A percentile compares a stretch with the other conserved stretches of the same genome.
phyloP scores from a whole-genome alignment of 23 tunicate genomes.

The Aplidium turbinatum region DNA sequence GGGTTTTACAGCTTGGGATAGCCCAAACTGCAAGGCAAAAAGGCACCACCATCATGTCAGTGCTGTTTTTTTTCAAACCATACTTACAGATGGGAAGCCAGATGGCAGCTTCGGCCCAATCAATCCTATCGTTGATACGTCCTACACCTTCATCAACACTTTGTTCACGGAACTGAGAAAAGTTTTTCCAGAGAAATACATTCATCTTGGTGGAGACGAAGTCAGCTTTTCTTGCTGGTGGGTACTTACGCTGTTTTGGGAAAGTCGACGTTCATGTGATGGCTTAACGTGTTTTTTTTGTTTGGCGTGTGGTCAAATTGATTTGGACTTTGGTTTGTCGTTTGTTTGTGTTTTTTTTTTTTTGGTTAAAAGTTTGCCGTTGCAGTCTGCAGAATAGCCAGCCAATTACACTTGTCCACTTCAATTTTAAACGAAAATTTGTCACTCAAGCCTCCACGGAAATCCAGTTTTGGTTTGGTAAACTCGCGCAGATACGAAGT shows the following conservation, averaged over 20 bases:
- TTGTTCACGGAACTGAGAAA: slow-evolving; percentile 71
- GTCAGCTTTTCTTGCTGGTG: slow-evolving; percentile 98
- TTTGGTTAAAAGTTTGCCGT: neutral
- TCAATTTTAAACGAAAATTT: neutral
- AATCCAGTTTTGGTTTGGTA: no score
- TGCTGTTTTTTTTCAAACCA: no score
- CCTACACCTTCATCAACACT: slow-evolving; percentile 79
- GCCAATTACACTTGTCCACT: neutral
- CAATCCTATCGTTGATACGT: slow-evolving; percentile 69
- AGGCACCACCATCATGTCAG: no score
- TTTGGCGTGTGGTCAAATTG: neutral
- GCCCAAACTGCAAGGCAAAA: no score
- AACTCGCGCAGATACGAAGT: no score
- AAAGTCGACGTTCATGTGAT: neutral
- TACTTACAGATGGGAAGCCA: slow-evolving; percentile 55
- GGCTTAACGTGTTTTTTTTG: neutral
- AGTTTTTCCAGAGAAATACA: slow-evolving; percentile 79
- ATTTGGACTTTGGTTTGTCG: neutral
- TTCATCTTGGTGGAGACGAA: slow-evolving; percentile 99
- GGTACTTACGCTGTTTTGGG: no score
- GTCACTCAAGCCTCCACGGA: no score
- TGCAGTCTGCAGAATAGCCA: neutral
- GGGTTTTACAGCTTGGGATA: no score
- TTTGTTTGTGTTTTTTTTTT: neutral
- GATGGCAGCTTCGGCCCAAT: slow-evolving; percentile 86